A percentile compares a stretch with the other conserved stretches of the same genome.
phyloP scores from a whole-genome alignment of 2,113 vertebrate species.

The Pangasianodon gigas region DNA sequence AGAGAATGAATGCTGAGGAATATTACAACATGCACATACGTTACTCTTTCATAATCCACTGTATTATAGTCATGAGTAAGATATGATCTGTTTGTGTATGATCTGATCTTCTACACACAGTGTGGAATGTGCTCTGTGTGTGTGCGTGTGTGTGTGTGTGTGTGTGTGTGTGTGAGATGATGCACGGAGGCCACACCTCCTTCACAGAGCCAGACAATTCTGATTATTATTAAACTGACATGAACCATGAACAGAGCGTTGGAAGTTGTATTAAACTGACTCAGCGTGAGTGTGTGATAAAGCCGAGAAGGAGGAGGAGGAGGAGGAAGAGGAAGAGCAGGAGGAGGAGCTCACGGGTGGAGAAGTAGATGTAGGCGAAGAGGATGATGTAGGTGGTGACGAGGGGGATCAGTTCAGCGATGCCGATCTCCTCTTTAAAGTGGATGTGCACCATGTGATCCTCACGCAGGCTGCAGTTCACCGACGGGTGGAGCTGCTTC shows the following conservation, averaged over 20 bases:
- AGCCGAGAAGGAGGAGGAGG: constrained; percentile 17
- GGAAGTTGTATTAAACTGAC: neutral
- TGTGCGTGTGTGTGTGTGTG: too few species aligned
- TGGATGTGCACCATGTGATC: constrained; percentile 91
- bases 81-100: neutral
- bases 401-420: constrained; percentile 92
- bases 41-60: neutral
- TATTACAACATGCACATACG: neutral
- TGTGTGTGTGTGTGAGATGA: too few species aligned
- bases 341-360: constrained; percentile 82
- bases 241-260: neutral
- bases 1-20: neutral
- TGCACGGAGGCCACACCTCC: neutral
- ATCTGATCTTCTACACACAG: neutral
- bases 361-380: constrained; percentile 99
- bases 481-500: constrained; percentile 87
- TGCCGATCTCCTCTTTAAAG: constrained; percentile 97
- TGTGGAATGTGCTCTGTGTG: neutral
- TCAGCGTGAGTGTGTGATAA: neutral
- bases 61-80: neutral
- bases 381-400: constrained; percentile 99
- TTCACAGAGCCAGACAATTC: neutral
- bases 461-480: constrained; percentile 89
- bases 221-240: neutral
- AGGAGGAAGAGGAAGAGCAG: constrained; percentile 75